These are phyloP conservation scores for Neogobius melanostomus DNA, from an alignment of 2,113 vertebrate genomes.

Conservation along the genomic window DNA sequence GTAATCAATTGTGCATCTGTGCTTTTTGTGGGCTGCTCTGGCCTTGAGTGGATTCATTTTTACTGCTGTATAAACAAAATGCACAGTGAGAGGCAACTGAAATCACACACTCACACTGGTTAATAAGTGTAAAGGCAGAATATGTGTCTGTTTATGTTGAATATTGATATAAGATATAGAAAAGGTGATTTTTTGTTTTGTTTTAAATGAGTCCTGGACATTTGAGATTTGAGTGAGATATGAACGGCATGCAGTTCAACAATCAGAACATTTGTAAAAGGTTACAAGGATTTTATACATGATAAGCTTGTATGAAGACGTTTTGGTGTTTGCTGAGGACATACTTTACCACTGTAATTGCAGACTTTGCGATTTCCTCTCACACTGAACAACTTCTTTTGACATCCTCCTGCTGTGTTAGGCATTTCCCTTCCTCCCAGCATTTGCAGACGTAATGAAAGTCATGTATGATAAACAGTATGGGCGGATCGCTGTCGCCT, in stretches of 20 bases:
- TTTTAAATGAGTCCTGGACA: too few relatives aligned
- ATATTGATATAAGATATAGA: neutral
- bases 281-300: too few relatives aligned
- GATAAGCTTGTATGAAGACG: too few relatives aligned
- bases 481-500: slow-evolving; percentile 35
- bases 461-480: slow-evolving; percentile 40
- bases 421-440: slow-evolving; percentile 41
- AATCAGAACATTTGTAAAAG: too few relatives aligned
- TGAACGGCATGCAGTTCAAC: too few relatives aligned
- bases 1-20: slow-evolving; percentile 12
- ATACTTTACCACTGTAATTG: too few relatives aligned
- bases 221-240: too few relatives aligned
- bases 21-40: slow-evolving; percentile 11
- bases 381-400: neutral
- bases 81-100: slow-evolving; percentile 56
- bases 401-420: neutral
- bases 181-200: too few relatives aligned
- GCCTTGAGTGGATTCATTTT: slow-evolving; percentile 38
- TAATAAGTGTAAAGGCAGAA: slow-evolving; percentile 41
- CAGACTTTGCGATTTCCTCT: neutral
- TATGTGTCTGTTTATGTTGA: slow-evolving; percentile 8
- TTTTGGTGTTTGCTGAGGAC: too few relatives aligned
- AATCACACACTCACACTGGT: slow-evolving; percentile 51
- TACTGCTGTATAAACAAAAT: slow-evolving; percentile 52
- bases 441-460: slow-evolving; percentile 51